Evolutionary conservation across 2,888 invertebrate species (phyloP).

Genomic region (Timema podura): DNA sequence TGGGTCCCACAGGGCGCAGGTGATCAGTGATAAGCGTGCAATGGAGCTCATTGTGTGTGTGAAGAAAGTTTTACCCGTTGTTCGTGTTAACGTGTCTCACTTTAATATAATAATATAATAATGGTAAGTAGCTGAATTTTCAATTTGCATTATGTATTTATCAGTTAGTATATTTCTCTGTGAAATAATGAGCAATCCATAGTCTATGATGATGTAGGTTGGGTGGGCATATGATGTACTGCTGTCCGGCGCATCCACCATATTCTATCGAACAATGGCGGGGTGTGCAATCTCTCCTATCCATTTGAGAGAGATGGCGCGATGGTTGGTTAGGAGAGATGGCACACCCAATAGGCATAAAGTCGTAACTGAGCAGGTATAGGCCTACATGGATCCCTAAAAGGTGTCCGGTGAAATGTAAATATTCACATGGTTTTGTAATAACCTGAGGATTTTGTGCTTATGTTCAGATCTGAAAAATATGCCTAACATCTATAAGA

Average conservation of each 20-base stretch:
- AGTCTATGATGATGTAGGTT: not conserved
- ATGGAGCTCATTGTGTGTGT: no score
- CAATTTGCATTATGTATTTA: not conserved
- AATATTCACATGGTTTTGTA: not conserved
- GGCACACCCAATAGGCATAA: not conserved
- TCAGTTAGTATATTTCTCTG: not conserved
- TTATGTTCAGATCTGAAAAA: no score
- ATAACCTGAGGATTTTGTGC: no score
- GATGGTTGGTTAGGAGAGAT: not conserved
- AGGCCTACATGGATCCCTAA: not conserved
- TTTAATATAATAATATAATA: not conserved
- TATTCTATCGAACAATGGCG: not conserved
- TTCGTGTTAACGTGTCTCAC: not conserved
- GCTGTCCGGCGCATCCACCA: not conserved
- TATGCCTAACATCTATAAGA: no score
- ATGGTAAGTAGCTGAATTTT: slow-evolving; percentile 6
- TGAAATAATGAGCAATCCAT: not conserved
- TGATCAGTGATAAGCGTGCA: no score
- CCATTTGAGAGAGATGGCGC: not conserved
- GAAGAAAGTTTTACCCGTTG: not conserved
- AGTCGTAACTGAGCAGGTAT: not conserved
- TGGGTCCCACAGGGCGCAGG: no score
- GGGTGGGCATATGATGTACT: not conserved
- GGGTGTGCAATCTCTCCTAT: slow-evolving; percentile 2
- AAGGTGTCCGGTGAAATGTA: not conserved